phyloP scores from a whole-genome alignment of 1,140 invertebrate species.

The Formica exsecta region DNA sequence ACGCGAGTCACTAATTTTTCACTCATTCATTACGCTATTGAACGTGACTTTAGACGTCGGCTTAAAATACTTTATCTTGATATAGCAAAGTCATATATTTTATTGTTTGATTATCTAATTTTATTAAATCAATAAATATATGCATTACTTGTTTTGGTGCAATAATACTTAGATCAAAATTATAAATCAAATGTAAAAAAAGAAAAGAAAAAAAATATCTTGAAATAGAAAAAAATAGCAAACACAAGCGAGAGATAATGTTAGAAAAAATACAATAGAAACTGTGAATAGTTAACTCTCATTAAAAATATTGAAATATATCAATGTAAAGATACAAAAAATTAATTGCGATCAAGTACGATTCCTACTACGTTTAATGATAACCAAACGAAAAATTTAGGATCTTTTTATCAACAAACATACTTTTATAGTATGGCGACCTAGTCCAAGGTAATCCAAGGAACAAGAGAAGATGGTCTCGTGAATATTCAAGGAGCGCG shows the following conservation, averaged over 20 bases:
- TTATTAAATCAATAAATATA: neutral
- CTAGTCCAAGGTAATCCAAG: conserved; percentile 70
- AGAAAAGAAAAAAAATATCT: neutral
- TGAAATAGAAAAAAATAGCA: neutral
- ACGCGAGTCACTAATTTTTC: conserved; percentile 32
- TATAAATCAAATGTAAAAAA: neutral
- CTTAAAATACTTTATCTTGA: conserved; percentile 21
- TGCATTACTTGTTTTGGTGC: neutral
- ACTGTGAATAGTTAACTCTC: too few relatives aligned
- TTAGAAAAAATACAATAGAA: too few relatives aligned
- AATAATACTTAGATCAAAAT: neutral
- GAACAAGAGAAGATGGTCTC: conserved; percentile 75
- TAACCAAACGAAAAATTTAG: neutral
- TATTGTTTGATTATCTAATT: neutral
- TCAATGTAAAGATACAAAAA: neutral
- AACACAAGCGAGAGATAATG: neutral
- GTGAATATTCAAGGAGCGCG: conserved; percentile 80
- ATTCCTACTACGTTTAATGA: neutral
- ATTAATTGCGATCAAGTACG: neutral
- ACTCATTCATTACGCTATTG: conserved; percentile 36
- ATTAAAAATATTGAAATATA: too few relatives aligned
- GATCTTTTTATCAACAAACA: conserved; percentile 64
- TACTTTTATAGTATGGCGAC: conserved; percentile 66
- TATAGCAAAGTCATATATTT: neutral
- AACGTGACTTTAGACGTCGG: neutral